Conservation (phyloP, 2,113 vertebrate genomes). For the Lagopus leucura region DNA sequence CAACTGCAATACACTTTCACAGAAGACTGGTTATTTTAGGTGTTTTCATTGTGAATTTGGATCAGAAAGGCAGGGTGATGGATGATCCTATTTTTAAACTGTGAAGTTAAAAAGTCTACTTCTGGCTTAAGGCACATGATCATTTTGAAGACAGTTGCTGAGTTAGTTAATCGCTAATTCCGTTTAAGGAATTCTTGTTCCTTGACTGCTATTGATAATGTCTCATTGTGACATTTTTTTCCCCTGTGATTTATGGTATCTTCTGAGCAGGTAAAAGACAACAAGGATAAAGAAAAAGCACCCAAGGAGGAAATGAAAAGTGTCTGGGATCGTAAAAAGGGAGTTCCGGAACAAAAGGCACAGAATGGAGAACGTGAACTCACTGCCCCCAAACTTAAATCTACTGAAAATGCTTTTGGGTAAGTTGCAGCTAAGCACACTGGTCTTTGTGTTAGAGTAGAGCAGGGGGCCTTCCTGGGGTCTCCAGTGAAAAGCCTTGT, state of each 20-base stretch:
- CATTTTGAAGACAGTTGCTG: not conserved
- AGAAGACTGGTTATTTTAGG: not conserved
- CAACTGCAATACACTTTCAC: not conserved
- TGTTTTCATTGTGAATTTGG: not conserved
- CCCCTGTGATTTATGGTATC: not conserved
- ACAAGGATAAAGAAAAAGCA: constrained; percentile 76
- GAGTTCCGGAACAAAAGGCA: constrained; percentile 77
- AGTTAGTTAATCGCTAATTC: not conserved
- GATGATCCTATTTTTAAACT: not conserved
- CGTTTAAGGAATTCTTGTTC: not conserved
- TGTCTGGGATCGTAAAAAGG: constrained; percentile 81
- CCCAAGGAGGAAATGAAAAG: constrained; percentile 80
- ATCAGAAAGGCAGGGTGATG: not conserved
- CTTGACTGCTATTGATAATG: not conserved
- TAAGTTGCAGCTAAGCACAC: constrained; percentile 44
- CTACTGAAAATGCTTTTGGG: constrained; percentile 90
- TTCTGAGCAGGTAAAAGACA: constrained; percentile 82
- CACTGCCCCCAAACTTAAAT: constrained; percentile 84
- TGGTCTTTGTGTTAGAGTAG: not conserved
- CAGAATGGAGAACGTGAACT: constrained; percentile 90
- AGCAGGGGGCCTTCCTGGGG: not conserved
- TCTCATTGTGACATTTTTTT: not conserved
- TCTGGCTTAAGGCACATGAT: not conserved
- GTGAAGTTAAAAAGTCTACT: not conserved
- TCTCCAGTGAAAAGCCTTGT: not conserved